Conservation (phyloP, 2,797 vertebrate genomes). For the Silurus aristotelis region DNA sequence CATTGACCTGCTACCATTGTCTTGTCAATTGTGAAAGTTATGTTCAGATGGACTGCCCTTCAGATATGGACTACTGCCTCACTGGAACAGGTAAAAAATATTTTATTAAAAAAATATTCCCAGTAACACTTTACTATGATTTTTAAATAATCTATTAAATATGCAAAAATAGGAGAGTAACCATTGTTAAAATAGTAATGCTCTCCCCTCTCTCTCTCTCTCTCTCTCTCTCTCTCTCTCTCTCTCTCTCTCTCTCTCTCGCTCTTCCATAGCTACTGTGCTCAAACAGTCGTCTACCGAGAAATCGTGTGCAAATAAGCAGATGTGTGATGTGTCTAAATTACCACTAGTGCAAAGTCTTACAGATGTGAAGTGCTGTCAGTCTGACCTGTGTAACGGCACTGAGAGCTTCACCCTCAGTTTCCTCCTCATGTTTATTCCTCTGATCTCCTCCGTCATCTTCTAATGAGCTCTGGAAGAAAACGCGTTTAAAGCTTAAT, state of each 20-base stretch:
- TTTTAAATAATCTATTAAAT: neutral
- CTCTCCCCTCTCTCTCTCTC: neutral
- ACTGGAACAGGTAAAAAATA: too few relatives aligned
- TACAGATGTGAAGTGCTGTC: neutral
- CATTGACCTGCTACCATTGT: too few relatives aligned
- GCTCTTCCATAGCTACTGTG: neutral
- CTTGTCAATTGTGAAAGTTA: too few relatives aligned
- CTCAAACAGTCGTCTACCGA: accelerated
- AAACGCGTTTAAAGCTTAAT: neutral
- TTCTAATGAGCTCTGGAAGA: neutral
- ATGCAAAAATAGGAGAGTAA: neutral
- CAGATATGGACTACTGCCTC: too few relatives aligned
- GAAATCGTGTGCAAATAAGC: neutral
- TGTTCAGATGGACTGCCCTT: too few relatives aligned
- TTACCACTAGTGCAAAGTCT: accelerated
- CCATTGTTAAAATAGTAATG: too few relatives aligned
- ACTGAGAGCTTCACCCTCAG: neutral
- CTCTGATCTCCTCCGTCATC: neutral
- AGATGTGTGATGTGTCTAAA: neutral
- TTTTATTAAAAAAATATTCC: neutral
- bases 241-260: neutral
- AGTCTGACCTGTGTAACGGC: neutral
- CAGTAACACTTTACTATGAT: neutral
- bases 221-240: neutral
- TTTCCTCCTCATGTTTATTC: neutral